Evolutionary conservation across 2,797 vertebrate genomes (phyloP).

Genomic region (Cynopterus sphinx): DNA sequence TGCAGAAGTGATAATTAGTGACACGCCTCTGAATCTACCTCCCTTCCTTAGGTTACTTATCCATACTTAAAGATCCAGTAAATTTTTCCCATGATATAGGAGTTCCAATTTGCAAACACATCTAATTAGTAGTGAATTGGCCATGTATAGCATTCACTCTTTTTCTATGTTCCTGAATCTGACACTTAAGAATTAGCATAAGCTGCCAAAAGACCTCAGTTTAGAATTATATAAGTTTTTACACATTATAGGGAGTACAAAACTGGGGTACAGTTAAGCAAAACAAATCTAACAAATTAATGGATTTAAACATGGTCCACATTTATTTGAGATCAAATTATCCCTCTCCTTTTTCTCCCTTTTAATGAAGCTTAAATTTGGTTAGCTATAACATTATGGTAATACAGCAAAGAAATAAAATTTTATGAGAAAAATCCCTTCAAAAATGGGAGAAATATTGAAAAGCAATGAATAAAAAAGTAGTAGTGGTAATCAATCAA

Average conservation of each 20-base stretch:
- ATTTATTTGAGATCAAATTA: background rate
- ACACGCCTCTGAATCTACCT: background rate
- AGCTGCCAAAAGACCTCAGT: background rate
- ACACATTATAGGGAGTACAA: background rate
- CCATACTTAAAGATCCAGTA: background rate
- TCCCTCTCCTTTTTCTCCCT: background rate
- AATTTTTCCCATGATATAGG: background rate
- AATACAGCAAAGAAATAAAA: background rate
- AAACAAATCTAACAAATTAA: background rate
- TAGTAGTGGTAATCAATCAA: background rate
- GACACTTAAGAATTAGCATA: background rate
- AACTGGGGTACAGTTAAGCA: background rate
- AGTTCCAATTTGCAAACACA: conserved; percentile 15
- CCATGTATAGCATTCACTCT: background rate
- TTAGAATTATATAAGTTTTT: background rate
- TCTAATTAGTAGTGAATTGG: conserved; percentile 10
- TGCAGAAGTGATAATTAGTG: background rate
- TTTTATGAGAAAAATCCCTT: background rate
- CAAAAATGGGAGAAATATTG: background rate
- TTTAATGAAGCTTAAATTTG: background rate
- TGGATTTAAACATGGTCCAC: background rate
- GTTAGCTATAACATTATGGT: background rate
- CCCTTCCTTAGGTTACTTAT: background rate
- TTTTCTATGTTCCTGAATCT: background rate
- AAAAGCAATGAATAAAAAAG: background rate